Evolutionary conservation across 1,140 invertebrate genomes (phyloP).

Genomic region (Drosophila kohkoa): DNA sequence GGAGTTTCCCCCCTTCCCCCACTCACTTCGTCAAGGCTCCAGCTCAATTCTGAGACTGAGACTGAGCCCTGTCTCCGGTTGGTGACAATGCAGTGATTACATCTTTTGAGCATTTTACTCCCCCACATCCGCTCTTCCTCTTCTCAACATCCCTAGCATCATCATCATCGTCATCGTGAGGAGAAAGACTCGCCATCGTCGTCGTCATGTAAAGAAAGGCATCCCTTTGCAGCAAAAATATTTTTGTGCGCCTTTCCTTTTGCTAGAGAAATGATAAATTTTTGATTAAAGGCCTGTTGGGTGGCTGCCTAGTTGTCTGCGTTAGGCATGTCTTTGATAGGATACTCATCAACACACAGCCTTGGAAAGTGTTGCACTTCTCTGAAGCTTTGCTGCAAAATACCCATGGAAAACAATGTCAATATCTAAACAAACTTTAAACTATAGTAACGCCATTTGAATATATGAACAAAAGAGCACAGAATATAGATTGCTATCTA

Average conservation of each 20-base stretch:
- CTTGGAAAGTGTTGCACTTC: background rate
- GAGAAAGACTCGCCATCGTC: slow-evolving; percentile 6
- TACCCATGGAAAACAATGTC: background rate
- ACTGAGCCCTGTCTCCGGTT: slow-evolving; percentile 51
- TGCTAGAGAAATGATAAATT: slow-evolving; percentile 72
- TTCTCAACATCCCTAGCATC: slow-evolving; percentile 29
- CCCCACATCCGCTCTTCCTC: slow-evolving; percentile 59
- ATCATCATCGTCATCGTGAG: slow-evolving; percentile 13
- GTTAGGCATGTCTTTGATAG: slow-evolving; percentile 66
- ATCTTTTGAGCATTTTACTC: slow-evolving; percentile 72
- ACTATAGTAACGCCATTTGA: background rate
- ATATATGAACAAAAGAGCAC: no score
- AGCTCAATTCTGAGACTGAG: slow-evolving; percentile 17
- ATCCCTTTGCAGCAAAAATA: slow-evolving; percentile 74
- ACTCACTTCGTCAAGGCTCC: slow-evolving; percentile 46
- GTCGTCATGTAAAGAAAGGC: slow-evolving; percentile 59
- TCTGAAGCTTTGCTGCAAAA: background rate
- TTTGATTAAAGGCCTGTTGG: slow-evolving; percentile 77
- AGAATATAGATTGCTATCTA: no score
- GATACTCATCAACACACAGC: slow-evolving; percentile 2
- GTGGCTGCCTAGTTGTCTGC: slow-evolving; percentile 43
- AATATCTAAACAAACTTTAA: background rate
- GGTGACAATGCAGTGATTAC: slow-evolving; percentile 83
- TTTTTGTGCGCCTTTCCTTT: slow-evolving; percentile 49
- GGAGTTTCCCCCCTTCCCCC: slow-evolving; percentile 2